Conservation (phyloP, 2,888 invertebrate genomes). For the Conistra vaccinii region DNA sequence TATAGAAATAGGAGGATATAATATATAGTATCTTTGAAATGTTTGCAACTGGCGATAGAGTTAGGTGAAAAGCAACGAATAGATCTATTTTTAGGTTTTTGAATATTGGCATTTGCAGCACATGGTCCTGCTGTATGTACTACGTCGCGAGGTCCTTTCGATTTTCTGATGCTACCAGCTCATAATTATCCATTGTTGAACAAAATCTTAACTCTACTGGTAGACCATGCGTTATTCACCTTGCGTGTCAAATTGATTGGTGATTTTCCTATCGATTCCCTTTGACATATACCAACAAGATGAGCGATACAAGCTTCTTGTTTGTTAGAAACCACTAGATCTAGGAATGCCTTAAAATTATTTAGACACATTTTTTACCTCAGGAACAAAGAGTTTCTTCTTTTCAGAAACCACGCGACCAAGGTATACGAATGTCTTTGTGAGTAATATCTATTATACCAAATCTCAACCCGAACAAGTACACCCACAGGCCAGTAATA, state of each 20-base stretch:
- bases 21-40: background rate
- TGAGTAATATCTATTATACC: slow-evolving; percentile 42
- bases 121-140: background rate
- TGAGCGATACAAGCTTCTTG: background rate
- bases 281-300: no score
- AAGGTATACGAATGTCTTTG: slow-evolving; percentile 28
- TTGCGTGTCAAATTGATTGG: background rate
- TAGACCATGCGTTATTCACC: background rate
- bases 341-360: background rate
- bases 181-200: background rate
- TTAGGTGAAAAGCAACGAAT: background rate
- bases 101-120: background rate
- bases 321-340: background rate
- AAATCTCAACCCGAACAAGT: slow-evolving; percentile 37
- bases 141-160: background rate
- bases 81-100: background rate
- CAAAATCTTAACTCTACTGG: no score
- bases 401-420: background rate
- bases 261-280: background rate
- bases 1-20: background rate
- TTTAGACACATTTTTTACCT: background rate
- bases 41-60: background rate
- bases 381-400: background rate
- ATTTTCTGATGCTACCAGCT: background rate
- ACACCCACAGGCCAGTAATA: slow-evolving; percentile 54